Base-by-base conservation (phyloP, 92 coral and sea anemone genomes). In the Plumapathes pennacea region DNA sequence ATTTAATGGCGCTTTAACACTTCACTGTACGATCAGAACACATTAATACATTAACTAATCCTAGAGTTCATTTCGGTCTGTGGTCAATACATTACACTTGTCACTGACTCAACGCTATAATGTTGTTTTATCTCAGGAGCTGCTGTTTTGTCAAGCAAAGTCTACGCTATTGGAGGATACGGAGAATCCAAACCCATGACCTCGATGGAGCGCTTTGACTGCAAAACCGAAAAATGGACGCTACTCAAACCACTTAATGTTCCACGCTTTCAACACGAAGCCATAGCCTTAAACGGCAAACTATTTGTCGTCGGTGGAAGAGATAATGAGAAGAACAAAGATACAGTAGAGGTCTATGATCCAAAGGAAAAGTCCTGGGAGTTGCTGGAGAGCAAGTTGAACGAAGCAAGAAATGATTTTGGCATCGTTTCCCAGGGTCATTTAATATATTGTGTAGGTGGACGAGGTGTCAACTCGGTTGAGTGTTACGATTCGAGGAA, bases 151-250 rank as follows among this genome's bases (percentile, higher is more conserved):
- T 41, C 71, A 42, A 66, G 61, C 42, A 85, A 90, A 37, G 51
- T 92, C n/a, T 92, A 80, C 78, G 98, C 84, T 20, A 74, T 92
- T 51, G 96, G 96, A n/a, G 98, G 98, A 11, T 86, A 76, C 38
- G 83, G 84, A 5, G 69, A 70, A 27, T 64, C 60, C 0, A 92
- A 88, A 5, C 84, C 96, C 10, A 58, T 92, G 46, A 81, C 86
- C 19, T 63, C 76, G 31, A 72, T 75, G 4, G 84, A 89, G 24
- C 96, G 94, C 28, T 76, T 58, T 57, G 85, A 82, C 60, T 54
- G 61, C 47, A 89, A 90, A 39, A 57, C 68, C 10, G 68, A 72
- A 30, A 81, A 89, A 73, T 92, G 98, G 96, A 46, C 61, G 14
- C 30, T 77, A 5, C 46, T 92, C 17, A 78, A 72, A 27, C 62